These are phyloP conservation scores for Andrena marginata DNA, from an alignment of 2,888 invertebrate genomes.

Conservation along the genomic window DNA sequence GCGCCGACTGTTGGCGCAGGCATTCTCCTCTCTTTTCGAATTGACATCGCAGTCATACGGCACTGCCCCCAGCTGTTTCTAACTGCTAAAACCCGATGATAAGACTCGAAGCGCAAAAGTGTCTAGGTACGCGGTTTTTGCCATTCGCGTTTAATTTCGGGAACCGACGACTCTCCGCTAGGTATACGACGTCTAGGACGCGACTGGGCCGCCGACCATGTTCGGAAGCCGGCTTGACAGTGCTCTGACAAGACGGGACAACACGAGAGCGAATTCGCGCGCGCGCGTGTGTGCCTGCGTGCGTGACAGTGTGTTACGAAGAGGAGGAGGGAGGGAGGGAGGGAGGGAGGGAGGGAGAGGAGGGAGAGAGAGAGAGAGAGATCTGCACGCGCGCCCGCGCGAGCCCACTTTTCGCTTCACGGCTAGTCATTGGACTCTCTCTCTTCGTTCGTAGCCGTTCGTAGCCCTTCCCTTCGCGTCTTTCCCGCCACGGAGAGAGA, in stretches of 20 bases:
- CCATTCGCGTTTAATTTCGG: neutral
- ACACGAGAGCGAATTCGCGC: constrained; percentile 38
- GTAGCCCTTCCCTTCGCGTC: constrained; percentile 17
- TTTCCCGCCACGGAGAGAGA: constrained; percentile 50
- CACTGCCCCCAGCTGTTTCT: neutral
- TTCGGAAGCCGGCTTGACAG: constrained; percentile 74
- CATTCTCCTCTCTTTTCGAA: too few relatives aligned
- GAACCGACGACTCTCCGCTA: constrained; percentile 16
- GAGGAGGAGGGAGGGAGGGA: neutral
- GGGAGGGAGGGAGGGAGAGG: neutral
- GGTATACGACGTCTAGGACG: constrained; percentile 65
- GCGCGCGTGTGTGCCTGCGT: neutral
- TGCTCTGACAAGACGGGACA: constrained; percentile 50
- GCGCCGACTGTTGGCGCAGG: too few relatives aligned
- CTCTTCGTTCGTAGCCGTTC: neutral
- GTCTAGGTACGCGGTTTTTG: neutral
- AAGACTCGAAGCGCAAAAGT: neutral
- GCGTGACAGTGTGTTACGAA: neutral
- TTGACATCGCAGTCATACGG: neutral
- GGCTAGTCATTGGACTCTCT: constrained; percentile 33
- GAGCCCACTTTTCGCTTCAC: constrained; percentile 39
- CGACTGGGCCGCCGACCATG: constrained; percentile 70
- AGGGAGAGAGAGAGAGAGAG: neutral
- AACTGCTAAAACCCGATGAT: neutral
- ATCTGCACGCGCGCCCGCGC: constrained; percentile 21